These are phyloP conservation scores for Dromococcyx pavoninus DNA, from an alignment of 2,797 vertebrate genomes.

Conservation along the genomic window DNA sequence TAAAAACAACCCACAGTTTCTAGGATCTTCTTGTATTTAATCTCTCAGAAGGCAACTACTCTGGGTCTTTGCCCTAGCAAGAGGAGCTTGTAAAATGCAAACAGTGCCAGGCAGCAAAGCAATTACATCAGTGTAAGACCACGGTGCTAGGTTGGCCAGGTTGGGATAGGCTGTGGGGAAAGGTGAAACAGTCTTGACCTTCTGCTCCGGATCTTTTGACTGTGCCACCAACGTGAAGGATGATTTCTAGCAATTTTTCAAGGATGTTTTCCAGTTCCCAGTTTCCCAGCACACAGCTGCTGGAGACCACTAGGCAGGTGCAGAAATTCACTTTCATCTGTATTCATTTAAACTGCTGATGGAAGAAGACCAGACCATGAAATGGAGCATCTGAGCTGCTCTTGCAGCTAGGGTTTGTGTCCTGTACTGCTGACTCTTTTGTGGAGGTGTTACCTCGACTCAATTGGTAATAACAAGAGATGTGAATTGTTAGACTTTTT, in stretches of 20 bases:
- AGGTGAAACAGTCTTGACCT: not conserved
- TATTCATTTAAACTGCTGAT: not conserved
- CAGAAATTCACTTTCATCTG: not conserved
- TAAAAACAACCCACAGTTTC: not conserved
- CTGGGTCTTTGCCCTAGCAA: not conserved
- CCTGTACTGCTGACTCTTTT: not conserved
- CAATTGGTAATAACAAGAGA: accelerated
- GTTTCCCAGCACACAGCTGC: not conserved
- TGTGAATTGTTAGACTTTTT: not conserved
- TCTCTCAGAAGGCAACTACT: not conserved
- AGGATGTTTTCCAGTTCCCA: not conserved
- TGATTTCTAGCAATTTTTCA: not conserved
- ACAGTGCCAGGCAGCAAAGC: not conserved
- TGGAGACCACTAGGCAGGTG: not conserved
- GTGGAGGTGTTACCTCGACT: not conserved
- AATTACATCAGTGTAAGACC: not conserved
- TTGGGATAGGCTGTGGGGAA: not conserved
- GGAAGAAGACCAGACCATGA: not conserved
- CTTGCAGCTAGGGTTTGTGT: accelerated
- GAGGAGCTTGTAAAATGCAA: not conserved
- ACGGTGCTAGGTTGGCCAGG: not conserved
- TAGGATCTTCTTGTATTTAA: not conserved
- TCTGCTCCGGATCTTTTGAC: not conserved
- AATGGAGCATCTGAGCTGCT: not conserved
- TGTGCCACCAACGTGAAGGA: not conserved